Percentiles rank a stretch among this genome's conserved stretches.
phyloP scores from a whole-genome alignment of 2,797 vertebrate species.

The Anisognathus igniventris region DNA sequence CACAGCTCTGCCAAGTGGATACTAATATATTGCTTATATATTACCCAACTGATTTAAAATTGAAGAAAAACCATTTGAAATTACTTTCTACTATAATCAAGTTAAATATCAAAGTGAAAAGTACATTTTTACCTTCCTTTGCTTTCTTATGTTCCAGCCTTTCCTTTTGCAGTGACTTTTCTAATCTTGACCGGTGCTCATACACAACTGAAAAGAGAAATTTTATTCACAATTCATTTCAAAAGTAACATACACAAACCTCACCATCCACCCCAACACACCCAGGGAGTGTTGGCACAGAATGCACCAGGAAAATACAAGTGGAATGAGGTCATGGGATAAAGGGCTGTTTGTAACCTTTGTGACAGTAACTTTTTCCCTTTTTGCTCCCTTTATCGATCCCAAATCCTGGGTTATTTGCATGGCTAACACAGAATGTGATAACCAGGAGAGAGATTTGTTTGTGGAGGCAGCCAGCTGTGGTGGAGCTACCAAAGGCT shows the following conservation, averaged over 20 bases:
- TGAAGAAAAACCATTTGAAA: neutral
- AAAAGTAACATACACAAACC: neutral
- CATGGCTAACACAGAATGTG: fast-evolving
- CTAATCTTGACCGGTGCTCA: slow-evolving; percentile 95
- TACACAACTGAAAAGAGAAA: slow-evolving; percentile 86
- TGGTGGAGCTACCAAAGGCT: neutral
- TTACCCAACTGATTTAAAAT: neutral
- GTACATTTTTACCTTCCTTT: slow-evolving; percentile 87
- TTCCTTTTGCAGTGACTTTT: slow-evolving; percentile 98
- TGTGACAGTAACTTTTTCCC: neutral
- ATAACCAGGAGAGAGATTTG: neutral
- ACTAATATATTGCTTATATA: neutral
- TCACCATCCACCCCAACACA: neutral
- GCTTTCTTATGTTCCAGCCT: slow-evolving; percentile 96
- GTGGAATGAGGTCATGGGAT: neutral
- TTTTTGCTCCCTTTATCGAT: neutral
- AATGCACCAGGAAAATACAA: neutral
- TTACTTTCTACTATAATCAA: neutral
- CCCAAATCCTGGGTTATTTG: neutral
- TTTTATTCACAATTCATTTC: neutral
- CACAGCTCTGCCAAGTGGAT: neutral
- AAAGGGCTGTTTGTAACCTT: neutral
- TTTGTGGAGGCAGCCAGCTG: neutral
- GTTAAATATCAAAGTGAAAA: neutral
- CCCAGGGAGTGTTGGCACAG: neutral